Evolutionary conservation across 2,797 vertebrate genomes (phyloP).

Genomic region (Mus minutoides): DNA sequence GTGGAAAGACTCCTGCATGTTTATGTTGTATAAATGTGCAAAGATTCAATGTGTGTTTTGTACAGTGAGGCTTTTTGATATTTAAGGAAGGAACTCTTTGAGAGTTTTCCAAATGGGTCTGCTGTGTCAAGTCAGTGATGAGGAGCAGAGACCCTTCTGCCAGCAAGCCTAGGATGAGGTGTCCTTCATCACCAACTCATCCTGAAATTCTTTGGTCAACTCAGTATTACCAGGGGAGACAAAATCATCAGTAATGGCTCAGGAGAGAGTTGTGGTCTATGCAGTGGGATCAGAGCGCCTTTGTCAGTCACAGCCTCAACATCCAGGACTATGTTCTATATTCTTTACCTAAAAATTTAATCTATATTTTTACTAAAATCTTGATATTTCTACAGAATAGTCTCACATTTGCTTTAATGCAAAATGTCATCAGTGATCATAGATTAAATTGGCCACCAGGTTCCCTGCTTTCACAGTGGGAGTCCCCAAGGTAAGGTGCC

Average conservation of each 20-base stretch:
- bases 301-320: background rate
- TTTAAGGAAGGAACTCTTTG: background rate
- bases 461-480: background rate
- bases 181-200: background rate
- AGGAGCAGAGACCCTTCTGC: background rate
- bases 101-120: background rate
- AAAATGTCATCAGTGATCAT: background rate
- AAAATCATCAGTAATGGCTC: background rate
- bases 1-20: too few species aligned
- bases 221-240: background rate
- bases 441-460: background rate
- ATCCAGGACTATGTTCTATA: background rate
- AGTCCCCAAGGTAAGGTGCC: background rate
- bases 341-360: background rate
- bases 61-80: background rate
- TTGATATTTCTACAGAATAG: background rate
- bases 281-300: background rate
- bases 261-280: background rate
- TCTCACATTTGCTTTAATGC: background rate
- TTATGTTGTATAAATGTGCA: background rate
- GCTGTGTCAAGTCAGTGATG: background rate
- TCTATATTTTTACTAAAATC: background rate
- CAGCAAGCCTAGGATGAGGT: background rate
- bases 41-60: background rate
- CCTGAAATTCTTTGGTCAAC: background rate